These are phyloP conservation scores for Leucosticte australis DNA, from an alignment of 2,113 vertebrate genomes.

Conservation along the genomic window DNA sequence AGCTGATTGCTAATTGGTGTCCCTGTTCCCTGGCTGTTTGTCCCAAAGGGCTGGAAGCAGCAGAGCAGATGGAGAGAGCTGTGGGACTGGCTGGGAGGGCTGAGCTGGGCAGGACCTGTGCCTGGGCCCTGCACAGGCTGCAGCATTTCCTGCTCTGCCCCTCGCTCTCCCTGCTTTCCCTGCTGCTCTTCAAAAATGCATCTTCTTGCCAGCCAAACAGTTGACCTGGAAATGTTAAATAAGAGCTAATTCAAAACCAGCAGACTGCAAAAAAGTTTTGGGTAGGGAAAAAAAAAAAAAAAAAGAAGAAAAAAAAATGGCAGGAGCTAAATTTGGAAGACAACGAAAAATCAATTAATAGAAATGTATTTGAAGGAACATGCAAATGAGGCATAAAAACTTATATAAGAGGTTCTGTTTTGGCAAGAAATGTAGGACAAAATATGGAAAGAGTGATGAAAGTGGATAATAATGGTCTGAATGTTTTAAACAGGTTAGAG, in stretches of 20 bases:
- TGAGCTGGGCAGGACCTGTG: not conserved
- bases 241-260: not conserved
- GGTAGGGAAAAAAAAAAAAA: not conserved
- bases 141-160: not conserved
- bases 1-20: not conserved
- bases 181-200: not conserved
- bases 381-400: not conserved
- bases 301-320: not conserved
- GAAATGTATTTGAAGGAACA: not conserved
- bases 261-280: not conserved
- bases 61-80: not conserved
- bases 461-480: not conserved
- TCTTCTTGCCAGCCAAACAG: not conserved
- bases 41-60: not conserved
- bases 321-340: not conserved
- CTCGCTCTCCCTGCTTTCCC: not conserved
- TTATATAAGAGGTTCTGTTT: not conserved
- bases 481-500: constrained; percentile 6
- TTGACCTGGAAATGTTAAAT: not conserved
- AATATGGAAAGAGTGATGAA: not conserved
- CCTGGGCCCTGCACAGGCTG: not conserved
- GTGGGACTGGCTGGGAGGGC: not conserved
- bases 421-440: not conserved
- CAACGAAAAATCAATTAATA: not conserved
- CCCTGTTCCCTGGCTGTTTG: not conserved